Evolutionary conservation across 2,113 vertebrate genomes (phyloP), one percentile per base, ranked within the genome.

Genomic region (Loxodonta africana): DNA sequence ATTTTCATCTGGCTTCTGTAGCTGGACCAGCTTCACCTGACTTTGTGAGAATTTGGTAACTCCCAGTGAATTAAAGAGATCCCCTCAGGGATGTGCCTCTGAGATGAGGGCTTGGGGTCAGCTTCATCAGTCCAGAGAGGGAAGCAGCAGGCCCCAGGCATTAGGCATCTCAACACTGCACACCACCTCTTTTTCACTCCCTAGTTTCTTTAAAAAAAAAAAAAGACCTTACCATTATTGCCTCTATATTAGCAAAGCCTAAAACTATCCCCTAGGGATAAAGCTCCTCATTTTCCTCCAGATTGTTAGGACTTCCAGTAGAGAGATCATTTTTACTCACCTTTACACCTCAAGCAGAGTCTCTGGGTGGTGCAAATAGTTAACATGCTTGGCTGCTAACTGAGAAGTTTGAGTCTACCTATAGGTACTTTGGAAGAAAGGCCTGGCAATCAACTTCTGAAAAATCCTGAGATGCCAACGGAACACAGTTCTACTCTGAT

Each of bases 1-100:
- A 92, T 91, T 95, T 94, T 90, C 48, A 84, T 65, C 63, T 30
- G 77, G 33, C 92, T 91, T 94, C 90, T 91, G 8, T 12, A 96
- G 63, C 92, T 95, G 37, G 80, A 96, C 80, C 74, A n/a, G 53
- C 30, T 65, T 76, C 78, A 30, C 57, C 88, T 81, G 74, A 91
- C 84, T 88, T 95, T 94, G 94, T 88, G 62, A 95, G 63, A 90
- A 94, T 67, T 74, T 78, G 41, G 37, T 46, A 78, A 74, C 60
- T 93, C 71, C 65, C 93, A 84, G 93, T 51, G 69, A 67, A 83
- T 78, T 87, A 95, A 95, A 93, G 63, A 88, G 33, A 95, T 0
- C 85, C 44, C 62, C 83, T 78, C 65, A 83, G 30, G 94, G 91
- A 91, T 94, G 90, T 33, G 41, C 26, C 26, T 51, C 53, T 78